These are phyloP conservation scores for Sphenopsis melanotis DNA, from an alignment of 2,797 vertebrate genomes.

Conservation along the genomic window DNA sequence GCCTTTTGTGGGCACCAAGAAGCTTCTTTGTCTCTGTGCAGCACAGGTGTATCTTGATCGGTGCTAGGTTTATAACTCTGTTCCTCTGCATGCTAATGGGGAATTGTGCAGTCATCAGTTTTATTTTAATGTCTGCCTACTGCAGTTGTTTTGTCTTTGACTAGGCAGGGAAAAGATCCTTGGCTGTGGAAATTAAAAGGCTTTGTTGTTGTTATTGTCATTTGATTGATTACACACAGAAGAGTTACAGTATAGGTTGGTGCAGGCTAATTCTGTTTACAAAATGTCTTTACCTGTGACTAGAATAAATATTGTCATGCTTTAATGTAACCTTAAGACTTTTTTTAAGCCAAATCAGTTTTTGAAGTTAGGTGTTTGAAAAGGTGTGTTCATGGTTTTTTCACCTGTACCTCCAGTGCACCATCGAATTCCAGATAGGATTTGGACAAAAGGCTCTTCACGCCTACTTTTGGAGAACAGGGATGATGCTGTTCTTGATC, in stretches of 20 bases:
- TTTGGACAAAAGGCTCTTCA: not conserved
- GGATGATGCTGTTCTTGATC: not conserved
- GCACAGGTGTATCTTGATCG: not conserved
- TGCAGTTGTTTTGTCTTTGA: not conserved
- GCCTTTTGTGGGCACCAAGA: not conserved
- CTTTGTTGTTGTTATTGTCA: not conserved
- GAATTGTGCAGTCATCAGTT: not conserved
- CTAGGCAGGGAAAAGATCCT: not conserved
- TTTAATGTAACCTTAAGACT: not conserved
- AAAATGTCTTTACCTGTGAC: not conserved
- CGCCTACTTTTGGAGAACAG: not conserved
- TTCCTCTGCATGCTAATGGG: not conserved
- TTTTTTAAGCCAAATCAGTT: not conserved
- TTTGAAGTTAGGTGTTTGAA: not conserved
- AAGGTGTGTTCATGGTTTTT: not conserved
- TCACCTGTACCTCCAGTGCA: not conserved
- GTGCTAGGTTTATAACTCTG: accelerated
- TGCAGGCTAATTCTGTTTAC: not conserved
- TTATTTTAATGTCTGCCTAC: not conserved
- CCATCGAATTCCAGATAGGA: not conserved
- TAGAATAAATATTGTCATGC: not conserved
- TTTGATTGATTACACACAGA: not conserved
- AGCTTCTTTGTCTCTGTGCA: not conserved
- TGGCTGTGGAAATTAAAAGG: not conserved
- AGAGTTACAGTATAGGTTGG: not conserved